Conservation (phyloP, 2,113 vertebrate species). For the Motacilla tschutschensis region DNA sequence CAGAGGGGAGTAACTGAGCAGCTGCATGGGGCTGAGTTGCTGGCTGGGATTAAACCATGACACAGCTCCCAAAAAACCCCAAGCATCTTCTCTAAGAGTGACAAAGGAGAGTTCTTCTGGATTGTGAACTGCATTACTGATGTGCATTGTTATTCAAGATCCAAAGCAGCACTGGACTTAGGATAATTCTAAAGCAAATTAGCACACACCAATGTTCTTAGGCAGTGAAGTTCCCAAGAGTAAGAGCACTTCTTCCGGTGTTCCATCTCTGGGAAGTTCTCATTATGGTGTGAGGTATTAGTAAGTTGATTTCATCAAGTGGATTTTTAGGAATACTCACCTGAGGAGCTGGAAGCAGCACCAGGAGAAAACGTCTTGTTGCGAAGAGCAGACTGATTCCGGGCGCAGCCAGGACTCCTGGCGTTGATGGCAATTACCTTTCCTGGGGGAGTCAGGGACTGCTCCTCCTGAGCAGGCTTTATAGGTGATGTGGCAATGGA, state of each 20-base stretch:
- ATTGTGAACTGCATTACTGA: not conserved
- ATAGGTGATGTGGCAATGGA: conserved; percentile 81
- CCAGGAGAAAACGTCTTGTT: conserved; percentile 75
- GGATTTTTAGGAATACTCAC: conserved; percentile 29
- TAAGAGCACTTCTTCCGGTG: not conserved
- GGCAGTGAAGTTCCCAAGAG: not conserved
- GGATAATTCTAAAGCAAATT: not conserved
- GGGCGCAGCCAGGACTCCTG: conserved; percentile 87
- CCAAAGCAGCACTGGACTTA: not conserved
- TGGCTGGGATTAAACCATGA: not conserved
- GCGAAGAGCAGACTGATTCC: conserved; percentile 81
- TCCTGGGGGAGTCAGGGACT: conserved; percentile 82
- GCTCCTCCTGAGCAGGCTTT: conserved; percentile 86
- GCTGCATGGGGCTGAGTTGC: not conserved
- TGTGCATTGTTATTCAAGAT: not conserved
- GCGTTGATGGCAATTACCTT: conserved; percentile 77
- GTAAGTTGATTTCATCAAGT: rapidly evolving
- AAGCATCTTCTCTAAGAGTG: not conserved
- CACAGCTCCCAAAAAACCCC: not conserved
- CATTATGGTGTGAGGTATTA: rapidly evolving
- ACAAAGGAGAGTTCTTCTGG: not conserved
- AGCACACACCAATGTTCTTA: not conserved
- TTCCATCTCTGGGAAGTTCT: not conserved
- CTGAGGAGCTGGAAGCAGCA: conserved; percentile 67
- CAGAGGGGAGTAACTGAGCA: not conserved